Percentiles rank a stretch among this genome's conserved stretches.
These are phyloP conservation scores for Toxotes jaculatrix DNA, from an alignment of 2,113 vertebrate genomes.

Conservation along the genomic window DNA sequence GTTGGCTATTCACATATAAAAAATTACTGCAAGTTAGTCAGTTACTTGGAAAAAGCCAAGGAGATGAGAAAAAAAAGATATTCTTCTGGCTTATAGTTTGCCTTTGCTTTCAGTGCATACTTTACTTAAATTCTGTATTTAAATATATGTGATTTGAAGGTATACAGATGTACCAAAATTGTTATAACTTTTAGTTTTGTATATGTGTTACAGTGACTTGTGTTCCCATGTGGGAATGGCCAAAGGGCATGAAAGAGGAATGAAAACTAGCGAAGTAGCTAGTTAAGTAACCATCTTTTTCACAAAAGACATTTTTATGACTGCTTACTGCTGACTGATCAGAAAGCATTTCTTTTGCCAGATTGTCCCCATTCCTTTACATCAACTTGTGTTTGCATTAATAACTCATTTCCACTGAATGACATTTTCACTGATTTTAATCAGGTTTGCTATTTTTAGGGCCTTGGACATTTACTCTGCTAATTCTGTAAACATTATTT, in stretches of 20 bases:
- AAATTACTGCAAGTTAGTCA: background rate
- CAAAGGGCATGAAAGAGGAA: background rate
- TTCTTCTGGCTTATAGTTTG: background rate
- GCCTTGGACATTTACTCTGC: slow-evolving; percentile 57
- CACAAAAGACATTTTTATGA: slow-evolving; percentile 56
- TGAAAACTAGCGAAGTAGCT: background rate
- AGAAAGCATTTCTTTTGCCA: slow-evolving; percentile 53
- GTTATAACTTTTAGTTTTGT: background rate
- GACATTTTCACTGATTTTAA: slow-evolving; percentile 62
- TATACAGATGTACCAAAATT: background rate
- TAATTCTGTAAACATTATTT: slow-evolving; percentile 74
- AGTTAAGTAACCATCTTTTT: background rate
- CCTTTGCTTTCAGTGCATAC: background rate
- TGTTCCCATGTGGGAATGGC: background rate
- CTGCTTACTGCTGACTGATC: slow-evolving; percentile 75
- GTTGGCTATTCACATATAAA: background rate
- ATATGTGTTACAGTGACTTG: background rate
- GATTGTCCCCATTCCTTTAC: slow-evolving; percentile 48
- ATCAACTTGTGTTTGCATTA: slow-evolving; percentile 41
- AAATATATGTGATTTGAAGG: background rate
- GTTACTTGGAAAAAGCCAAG: background rate
- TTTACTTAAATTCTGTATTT: background rate
- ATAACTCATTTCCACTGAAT: slow-evolving; percentile 61
- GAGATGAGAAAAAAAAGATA: background rate
- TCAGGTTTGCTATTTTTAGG: slow-evolving; percentile 69